Conservation (phyloP, 2,888 invertebrate genomes). For the Atrina japonica region DNA sequence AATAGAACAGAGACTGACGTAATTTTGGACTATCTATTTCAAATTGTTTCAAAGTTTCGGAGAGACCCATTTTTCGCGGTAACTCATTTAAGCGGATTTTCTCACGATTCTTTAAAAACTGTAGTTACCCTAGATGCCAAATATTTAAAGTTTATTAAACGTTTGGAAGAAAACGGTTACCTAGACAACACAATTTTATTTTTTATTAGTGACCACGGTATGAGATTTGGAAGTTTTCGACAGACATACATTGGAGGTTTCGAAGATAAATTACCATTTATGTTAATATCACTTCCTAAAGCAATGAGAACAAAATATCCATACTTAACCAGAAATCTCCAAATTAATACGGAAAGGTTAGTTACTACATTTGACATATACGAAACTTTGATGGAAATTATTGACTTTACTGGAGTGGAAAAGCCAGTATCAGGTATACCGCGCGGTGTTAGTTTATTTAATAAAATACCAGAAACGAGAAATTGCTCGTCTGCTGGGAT, state of each 20-base stretch:
- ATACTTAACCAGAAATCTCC: slow-evolving; percentile 85
- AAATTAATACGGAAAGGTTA: slow-evolving; percentile 85
- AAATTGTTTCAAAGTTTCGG: slow-evolving; percentile 84
- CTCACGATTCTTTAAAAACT: slow-evolving; percentile 91
- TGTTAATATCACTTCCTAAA: slow-evolving; percentile 87
- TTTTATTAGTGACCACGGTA: slow-evolving; percentile 92
- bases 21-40: slow-evolving; percentile 83
- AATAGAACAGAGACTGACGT: slow-evolving; percentile 86
- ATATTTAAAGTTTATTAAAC: slow-evolving; percentile 84
- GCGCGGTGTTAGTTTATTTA: slow-evolving; percentile 2
- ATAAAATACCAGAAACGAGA: too few species aligned
- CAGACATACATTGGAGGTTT: slow-evolving; percentile 88
- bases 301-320: slow-evolving; percentile 86
- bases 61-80: slow-evolving; percentile 88
- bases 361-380: slow-evolving; percentile 92
- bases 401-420: background rate
- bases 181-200: slow-evolving; percentile 66
- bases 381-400: slow-evolving; percentile 83
- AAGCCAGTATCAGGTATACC: too few species aligned
- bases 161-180: slow-evolving; percentile 72
- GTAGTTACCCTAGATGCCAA: slow-evolving; percentile 87
- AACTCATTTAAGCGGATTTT: slow-evolving; percentile 91
- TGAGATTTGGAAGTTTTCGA: slow-evolving; percentile 91
- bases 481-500: too few species aligned
- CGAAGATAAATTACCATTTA: slow-evolving; percentile 92